phyloP scores from a whole-genome alignment of 1,140 invertebrate species.

The Drosophila littoralis region DNA sequence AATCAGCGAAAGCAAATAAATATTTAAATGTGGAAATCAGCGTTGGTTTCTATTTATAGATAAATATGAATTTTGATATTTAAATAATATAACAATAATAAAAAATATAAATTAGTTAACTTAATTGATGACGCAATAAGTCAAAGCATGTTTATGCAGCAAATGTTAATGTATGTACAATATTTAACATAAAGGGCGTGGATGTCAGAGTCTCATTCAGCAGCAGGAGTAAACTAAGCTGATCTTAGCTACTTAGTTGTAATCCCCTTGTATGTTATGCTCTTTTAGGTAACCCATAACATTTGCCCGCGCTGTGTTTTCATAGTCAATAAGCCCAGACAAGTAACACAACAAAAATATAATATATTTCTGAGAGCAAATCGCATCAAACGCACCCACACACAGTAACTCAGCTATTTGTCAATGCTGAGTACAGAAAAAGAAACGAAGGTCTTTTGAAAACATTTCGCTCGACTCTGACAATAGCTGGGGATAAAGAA shows the following conservation, averaged over 20 bases:
- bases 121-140: background rate
- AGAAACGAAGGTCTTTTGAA: conserved; percentile 7
- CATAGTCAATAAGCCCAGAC: conserved; percentile 5
- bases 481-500: conserved; percentile 37
- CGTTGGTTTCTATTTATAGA: conserved; percentile 16
- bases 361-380: conserved; percentile 1
- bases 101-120: background rate
- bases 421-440: background rate
- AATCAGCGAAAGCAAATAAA: conserved; percentile 40
- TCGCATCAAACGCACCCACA: background rate
- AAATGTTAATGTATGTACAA: too few relatives aligned
- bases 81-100: background rate
- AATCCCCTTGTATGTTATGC: background rate
- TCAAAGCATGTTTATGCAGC: too few relatives aligned
- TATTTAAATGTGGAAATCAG: conserved; percentile 48
- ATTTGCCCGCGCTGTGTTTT: background rate
- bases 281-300: background rate
- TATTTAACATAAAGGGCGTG: too few relatives aligned
- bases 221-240: background rate
- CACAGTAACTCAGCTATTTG: conserved; percentile 6
- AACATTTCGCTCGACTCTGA: conserved; percentile 5
- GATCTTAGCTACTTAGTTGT: background rate
- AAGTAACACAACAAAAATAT: background rate
- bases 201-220: background rate
- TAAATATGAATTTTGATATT: background rate